Percentiles rank a stretch among this genome's conserved stretches.
phyloP scores from a whole-genome alignment of 2,888 invertebrate genomes.

The Lasioglossum leucozonium region DNA sequence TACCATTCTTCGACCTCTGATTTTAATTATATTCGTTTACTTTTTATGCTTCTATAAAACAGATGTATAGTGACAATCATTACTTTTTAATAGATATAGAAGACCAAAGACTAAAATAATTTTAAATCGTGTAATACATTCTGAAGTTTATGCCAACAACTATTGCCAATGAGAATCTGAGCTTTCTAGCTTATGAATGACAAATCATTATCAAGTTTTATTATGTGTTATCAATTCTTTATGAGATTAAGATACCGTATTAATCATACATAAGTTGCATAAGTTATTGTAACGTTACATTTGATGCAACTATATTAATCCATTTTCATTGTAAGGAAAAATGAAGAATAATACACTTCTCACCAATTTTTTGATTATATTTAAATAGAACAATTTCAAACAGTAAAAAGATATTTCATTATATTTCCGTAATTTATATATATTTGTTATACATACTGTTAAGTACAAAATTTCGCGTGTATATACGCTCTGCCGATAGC shows the following conservation, averaged over 20 bases:
- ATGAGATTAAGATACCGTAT: background rate
- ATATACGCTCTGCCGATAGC: too few relatives aligned
- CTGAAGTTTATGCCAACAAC: conserved; percentile 49
- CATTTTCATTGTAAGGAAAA: background rate
- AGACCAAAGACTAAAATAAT: conserved; percentile 47
- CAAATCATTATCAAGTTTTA: background rate
- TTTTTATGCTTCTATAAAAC: conserved; percentile 7
- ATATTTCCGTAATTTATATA: background rate
- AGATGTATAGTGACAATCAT: background rate
- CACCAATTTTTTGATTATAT: background rate
- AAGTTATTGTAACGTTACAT: background rate
- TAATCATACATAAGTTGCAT: background rate
- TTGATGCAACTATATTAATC: background rate
- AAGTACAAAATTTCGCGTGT: too few relatives aligned
- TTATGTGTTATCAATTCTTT: background rate
- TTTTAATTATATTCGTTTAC: background rate
- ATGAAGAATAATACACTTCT: background rate
- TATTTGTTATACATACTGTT: background rate
- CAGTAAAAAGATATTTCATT: background rate
- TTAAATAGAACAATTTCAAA: background rate
- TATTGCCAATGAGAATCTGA: conserved; percentile 51
- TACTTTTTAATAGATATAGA: conserved; percentile 19
- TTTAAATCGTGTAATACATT: conserved; percentile 31
- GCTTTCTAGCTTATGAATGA: conserved; percentile 22
- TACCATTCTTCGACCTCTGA: background rate